Evolutionary conservation across 1,140 invertebrate species (phyloP).

Genomic region (Drosophila ercepeae): DNA sequence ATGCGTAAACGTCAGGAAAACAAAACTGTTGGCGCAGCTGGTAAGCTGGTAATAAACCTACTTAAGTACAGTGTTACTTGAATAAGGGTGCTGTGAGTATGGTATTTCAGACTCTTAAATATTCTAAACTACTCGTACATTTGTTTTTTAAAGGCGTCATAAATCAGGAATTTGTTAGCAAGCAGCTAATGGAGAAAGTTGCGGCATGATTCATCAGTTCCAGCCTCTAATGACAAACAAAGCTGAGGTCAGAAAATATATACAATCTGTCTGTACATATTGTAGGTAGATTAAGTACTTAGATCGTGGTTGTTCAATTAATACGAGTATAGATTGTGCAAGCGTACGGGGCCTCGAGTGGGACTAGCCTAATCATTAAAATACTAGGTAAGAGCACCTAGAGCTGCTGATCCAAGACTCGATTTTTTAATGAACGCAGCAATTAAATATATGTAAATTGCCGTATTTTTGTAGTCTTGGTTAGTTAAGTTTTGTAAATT

Average conservation of each 20-base stretch:
- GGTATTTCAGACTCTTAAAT: no score
- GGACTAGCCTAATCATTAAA: background rate
- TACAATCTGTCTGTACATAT: no score
- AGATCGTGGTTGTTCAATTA: slow-evolving; percentile 19
- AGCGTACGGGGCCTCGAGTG: background rate
- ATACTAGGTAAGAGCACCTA: background rate
- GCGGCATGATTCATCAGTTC: slow-evolving; percentile 5
- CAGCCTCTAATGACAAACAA: background rate
- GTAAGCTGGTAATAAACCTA: slow-evolving; percentile 1
- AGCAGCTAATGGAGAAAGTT: slow-evolving; percentile 15
- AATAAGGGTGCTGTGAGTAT: background rate
- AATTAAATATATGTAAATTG: background rate
- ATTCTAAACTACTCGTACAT: no score
- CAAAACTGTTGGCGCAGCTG: slow-evolving; percentile 51
- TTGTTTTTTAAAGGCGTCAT: no score
- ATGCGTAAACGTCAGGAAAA: slow-evolving; percentile 6
- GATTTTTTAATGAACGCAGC: slow-evolving; percentile 18
- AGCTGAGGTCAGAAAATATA: background rate
- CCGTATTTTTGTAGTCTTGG: background rate
- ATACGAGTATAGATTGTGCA: background rate
- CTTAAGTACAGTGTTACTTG: slow-evolving; percentile 6
- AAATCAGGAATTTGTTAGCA: background rate
- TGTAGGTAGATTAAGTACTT: background rate
- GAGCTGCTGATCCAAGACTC: slow-evolving; percentile 22
- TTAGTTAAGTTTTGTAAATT: slow-evolving; percentile 7